Evolutionary conservation across 2,113 vertebrate species (phyloP), one percentile per base, ranked within the genome.

Genomic region (Glaucomys volans): DNA sequence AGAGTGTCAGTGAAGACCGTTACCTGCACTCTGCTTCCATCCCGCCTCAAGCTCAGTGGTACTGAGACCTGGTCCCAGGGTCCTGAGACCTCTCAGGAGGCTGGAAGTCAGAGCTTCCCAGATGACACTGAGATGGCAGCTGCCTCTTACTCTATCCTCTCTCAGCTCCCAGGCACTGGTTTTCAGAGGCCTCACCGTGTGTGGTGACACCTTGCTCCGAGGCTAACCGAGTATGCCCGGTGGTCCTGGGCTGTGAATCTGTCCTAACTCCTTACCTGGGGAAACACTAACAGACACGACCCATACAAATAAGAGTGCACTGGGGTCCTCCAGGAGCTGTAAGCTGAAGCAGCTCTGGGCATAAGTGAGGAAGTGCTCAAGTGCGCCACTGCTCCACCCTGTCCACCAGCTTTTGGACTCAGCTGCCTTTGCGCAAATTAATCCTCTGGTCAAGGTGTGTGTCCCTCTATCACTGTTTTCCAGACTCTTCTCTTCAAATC

Each of bases 1-100:
- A 9, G 26, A 16, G 37, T 1, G 0, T 18, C 0, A 1, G 4
- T 12, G 7, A 14, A 2, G 9, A 7, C 28, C 26, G 18, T 9
- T 8, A 32, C 7, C 30, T 82, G 71, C n/a, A 28, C 3, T 12
- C 22, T 35, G 37, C 76, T 72, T 18, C 32, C 22, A 26, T 7
- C n/a, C 14, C 5, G 64, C 30, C 13, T 44, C 37, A 17, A 79
- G 72, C 44, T 77, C 72, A 40, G 54, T 1, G 12, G 22, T 10
- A 64, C 89, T 84, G 54, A 79, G 37, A 54, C 2, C 14, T 5
- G 54, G 30, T 14, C 30, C 24, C 5, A 42, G 71, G 28, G 64
- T 40, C 10, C 75, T 4, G 35, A 80, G 40, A 75, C 1, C 59
- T 30, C 10, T 62, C 24, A 67, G 80, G 40, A 76, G 52, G 40